These are phyloP conservation scores for Hyposoter dolosus DNA, from an alignment of 2,888 invertebrate genomes.

Conservation along the genomic window DNA sequence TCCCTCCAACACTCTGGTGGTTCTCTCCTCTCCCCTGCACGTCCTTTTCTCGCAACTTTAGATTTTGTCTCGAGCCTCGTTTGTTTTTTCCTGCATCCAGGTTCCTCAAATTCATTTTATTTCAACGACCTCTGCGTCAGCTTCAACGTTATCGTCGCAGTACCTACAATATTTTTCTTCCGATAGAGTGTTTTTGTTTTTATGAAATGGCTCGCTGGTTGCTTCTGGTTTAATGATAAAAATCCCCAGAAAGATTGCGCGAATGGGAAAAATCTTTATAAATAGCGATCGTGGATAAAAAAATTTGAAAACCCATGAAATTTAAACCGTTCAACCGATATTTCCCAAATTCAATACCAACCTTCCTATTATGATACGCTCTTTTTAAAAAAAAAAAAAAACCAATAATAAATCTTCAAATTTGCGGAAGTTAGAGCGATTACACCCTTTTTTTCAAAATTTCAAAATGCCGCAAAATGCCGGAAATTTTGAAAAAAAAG, in stretches of 20 bases:
- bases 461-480: too few species aligned
- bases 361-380: too few species aligned
- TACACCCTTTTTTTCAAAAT: too few species aligned
- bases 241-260: neutral
- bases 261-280: neutral
- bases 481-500: too few species aligned
- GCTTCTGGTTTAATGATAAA: neutral
- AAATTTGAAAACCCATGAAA: too few species aligned
- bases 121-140: conserved; percentile 12
- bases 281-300: too few species aligned
- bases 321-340: too few species aligned
- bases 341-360: too few species aligned
- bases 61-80: conserved; percentile 27
- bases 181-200: neutral
- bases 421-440: too few species aligned
- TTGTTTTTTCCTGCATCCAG: conserved; percentile 10
- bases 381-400: too few species aligned
- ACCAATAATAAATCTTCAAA: too few species aligned
- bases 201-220: neutral
- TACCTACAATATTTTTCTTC: neutral
- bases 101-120: conserved; percentile 17
- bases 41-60: conserved; percentile 23
- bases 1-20: conserved; percentile 21
- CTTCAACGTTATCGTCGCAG: neutral
- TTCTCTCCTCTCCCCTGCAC: conserved; percentile 16